Conservation (phyloP, 2,888 invertebrate species). For the Ptycholaimellus sp. region DNA sequence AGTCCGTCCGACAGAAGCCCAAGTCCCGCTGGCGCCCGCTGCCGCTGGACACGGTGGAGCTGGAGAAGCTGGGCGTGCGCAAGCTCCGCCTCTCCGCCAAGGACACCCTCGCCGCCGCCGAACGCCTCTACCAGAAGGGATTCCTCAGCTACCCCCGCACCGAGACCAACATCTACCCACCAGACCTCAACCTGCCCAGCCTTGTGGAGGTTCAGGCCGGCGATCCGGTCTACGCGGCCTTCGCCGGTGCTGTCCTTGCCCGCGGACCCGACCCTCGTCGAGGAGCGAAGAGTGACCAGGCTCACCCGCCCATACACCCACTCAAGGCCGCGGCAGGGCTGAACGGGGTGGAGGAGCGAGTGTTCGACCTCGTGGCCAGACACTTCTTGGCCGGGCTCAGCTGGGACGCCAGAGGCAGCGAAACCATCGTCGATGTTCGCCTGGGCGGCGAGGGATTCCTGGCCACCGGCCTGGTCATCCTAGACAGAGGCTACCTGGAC, state of each 20-base stretch:
- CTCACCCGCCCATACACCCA: constrained; percentile 97
- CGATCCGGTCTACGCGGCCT: constrained; percentile 54
- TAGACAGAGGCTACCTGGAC: constrained; percentile 73
- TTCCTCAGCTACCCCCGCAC: constrained; percentile 93
- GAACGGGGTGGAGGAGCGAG: constrained; percentile 52
- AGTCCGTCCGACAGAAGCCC: constrained; percentile 44
- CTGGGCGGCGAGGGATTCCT: constrained; percentile 61
- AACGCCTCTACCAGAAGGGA: constrained; percentile 78
- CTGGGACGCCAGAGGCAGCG: constrained; percentile 73
- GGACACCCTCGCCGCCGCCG: constrained; percentile 79
- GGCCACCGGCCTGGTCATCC: constrained; percentile 63
- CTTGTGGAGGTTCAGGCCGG: constrained; percentile 45
- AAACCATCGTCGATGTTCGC: constrained; percentile 56
- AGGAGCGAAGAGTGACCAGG: constrained; percentile 83
- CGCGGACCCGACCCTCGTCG: constrained; percentile 46
- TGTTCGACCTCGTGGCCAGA: constrained; percentile 83
- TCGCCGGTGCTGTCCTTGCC: constrained; percentile 20
- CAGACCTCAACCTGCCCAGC: constrained; percentile 51
- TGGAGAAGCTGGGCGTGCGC: constrained; percentile 75
- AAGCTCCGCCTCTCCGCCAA: constrained; percentile 78
- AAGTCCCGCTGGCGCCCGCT: constrained; percentile 86
- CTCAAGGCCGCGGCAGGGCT: constrained; percentile 50
- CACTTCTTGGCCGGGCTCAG: constrained; percentile 90
- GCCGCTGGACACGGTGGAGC: constrained; percentile 86
- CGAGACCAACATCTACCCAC: constrained; percentile 89